These are phyloP conservation scores for Malaclemys terrapin DNA, from an alignment of 2,113 vertebrate species.

Conservation along the genomic window DNA sequence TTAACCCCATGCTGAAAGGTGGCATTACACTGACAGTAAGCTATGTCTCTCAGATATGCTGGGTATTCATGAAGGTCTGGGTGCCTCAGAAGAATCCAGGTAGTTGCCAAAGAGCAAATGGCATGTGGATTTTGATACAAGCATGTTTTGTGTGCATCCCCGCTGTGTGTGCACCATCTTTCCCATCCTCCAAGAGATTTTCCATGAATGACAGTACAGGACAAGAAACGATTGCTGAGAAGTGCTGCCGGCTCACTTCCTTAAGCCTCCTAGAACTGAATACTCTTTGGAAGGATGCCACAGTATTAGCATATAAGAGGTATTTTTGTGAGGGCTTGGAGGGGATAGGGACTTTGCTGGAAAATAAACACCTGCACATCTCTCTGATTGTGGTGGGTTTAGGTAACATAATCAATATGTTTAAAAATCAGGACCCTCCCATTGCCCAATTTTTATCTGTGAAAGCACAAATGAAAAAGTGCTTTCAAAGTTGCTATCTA, in stretches of 20 bases:
- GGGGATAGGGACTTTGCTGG: background rate
- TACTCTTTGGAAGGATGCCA: conserved; percentile 52
- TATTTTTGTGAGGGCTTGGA: conserved; percentile 30
- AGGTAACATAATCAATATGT: background rate
- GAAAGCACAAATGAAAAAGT: background rate
- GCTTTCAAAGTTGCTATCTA: background rate
- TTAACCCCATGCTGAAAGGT: background rate
- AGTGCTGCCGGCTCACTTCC: conserved; percentile 35
- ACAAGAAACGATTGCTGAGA: conserved; percentile 22
- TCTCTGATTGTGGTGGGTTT: background rate
- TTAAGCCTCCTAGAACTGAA: conserved; percentile 22
- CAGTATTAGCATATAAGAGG: background rate
- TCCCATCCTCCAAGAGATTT: background rate
- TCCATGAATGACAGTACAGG: conserved; percentile 23
- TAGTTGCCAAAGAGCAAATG: conserved; percentile 21
- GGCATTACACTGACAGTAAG: background rate
- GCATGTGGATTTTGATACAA: background rate
- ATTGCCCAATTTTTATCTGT: background rate
- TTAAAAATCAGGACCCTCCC: background rate
- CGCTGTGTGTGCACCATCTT: background rate
- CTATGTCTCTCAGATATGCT: background rate
- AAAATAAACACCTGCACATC: conserved; percentile 33
- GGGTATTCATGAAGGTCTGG: background rate
- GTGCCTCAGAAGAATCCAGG: background rate
- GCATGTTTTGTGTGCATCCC: background rate